Base-by-base conservation (phyloP, 1,140 invertebrate genomes). In the Aphaenogaster ashmeadi region DNA sequence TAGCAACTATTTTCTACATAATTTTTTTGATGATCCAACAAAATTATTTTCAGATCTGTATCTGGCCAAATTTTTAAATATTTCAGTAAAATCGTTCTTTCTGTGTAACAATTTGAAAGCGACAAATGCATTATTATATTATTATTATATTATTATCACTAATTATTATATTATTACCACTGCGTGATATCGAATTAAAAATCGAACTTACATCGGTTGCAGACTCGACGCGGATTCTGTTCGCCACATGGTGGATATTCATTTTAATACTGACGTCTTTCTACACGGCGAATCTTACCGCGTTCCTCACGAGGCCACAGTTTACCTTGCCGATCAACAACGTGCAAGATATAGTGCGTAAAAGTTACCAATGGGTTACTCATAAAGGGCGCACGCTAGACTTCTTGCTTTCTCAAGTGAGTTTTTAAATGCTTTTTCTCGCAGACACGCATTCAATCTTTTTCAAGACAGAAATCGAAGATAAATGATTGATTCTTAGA, bases 171-270 rank as follows among this genome's bases (percentile, higher is more conserved):
- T 41, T 41, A 47, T 66, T 60, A 21, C 15, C 3, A n/a, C 2
- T 69, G n/a, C 13, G 13, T 56, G 9, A 0, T 15, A 71, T 81
- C 13, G 3, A 77, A 77, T 27, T 41, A 11, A 66, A 50, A 75
- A 33, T 52, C 1, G 3, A 52, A 47, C 18, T 47, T n/a, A 33
- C 2, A 0, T 50, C 8, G 9, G 21, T 92, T 96, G 21, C 92
- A 98, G 98, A 98, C 95, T 97, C 98, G 13, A 97, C 97, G 1
- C 95, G 98, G 56, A 95, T 99, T 41, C 95, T 98, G 4, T 98
- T 98, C 94, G 98, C 98, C 27, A 98, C 98, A 0, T 99, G 98
- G 98, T 98, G 98, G 98, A 96, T 99, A 67, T 98, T 98, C 93
- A 98, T 98, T 74, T 97, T 98, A 56, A 97, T 98, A 77, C 93